A percentile compares a stretch with the other conserved stretches of the same genome.
Conservation (phyloP, 2,888 invertebrate species). For the Artemia sp. region DNA sequence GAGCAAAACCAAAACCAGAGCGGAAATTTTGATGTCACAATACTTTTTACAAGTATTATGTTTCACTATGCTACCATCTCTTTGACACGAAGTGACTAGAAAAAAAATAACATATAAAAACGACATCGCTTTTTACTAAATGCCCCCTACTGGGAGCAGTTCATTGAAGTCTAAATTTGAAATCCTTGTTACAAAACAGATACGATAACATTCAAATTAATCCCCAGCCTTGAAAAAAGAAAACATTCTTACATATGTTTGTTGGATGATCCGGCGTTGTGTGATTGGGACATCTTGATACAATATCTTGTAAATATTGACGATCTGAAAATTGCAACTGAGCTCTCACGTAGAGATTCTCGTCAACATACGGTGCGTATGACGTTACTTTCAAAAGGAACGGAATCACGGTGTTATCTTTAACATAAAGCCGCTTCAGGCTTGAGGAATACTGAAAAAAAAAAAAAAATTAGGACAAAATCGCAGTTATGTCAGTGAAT, state of each 20-base stretch:
- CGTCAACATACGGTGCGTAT: not conserved
- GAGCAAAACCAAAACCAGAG: too few species aligned
- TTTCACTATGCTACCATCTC: too few species aligned
- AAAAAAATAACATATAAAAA: too few species aligned
- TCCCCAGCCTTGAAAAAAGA: not conserved
- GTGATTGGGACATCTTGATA: not conserved
- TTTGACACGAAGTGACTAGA: too few species aligned
- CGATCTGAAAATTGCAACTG: conserved; percentile 1
- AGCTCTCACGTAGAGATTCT: not conserved
- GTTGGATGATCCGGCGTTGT: not conserved
- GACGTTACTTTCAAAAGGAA: not conserved
- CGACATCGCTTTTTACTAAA: too few species aligned
- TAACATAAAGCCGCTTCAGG: conserved; percentile 3
- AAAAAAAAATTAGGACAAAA: not conserved
- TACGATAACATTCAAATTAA: not conserved
- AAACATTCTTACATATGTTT: not conserved
- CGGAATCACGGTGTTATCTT: conserved; percentile 11
- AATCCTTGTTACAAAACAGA: too few species aligned
- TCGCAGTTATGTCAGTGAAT: not conserved
- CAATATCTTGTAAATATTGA: not conserved
- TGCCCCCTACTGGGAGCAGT: too few species aligned
- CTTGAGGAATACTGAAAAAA: not conserved
- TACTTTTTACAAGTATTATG: too few species aligned
- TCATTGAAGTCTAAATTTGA: too few species aligned
- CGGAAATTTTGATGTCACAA: too few species aligned